Percentiles rank a stretch among this genome's conserved stretches.
Evolutionary conservation across 2,797 vertebrate genomes (phyloP).

Genomic region (Rhabdophis nuchalis): DNA sequence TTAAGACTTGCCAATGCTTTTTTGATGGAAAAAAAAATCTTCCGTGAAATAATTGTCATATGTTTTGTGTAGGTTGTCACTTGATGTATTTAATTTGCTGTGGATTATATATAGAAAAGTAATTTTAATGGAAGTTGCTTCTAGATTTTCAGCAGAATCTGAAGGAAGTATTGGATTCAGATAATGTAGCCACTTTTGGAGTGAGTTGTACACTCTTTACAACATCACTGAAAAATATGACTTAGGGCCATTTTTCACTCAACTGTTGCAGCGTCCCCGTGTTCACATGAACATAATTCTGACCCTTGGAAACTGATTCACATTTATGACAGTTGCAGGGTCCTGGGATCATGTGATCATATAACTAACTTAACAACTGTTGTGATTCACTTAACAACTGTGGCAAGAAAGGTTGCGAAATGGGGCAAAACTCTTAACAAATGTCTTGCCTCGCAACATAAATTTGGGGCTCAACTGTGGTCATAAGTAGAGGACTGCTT

Average conservation of each 20-base stretch:
- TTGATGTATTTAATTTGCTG: slow-evolving; percentile 16
- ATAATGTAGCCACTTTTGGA: background rate
- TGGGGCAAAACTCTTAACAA: background rate
- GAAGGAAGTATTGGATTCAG: background rate
- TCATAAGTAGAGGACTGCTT: background rate
- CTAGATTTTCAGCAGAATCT: slow-evolving; percentile 3
- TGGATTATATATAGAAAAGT: background rate
- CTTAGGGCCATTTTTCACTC: background rate
- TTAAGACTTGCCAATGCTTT: slow-evolving; percentile 21
- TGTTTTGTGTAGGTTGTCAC: slow-evolving; percentile 14
- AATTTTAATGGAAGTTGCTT: slow-evolving; percentile 16
- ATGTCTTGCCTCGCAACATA: background rate
- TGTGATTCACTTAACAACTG: background rate
- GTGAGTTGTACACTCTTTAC: background rate
- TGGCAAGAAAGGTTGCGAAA: background rate
- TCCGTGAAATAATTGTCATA: slow-evolving; percentile 2
- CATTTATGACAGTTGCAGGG: background rate
- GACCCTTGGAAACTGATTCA: background rate
- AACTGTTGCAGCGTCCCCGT: background rate
- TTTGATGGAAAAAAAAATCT: background rate
- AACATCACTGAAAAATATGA: background rate
- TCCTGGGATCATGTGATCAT: background rate
- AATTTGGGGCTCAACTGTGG: background rate
- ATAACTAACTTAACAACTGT: background rate
- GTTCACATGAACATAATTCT: background rate